Conservation (phyloP, 2,888 invertebrate species). For the Luperina testacea region DNA sequence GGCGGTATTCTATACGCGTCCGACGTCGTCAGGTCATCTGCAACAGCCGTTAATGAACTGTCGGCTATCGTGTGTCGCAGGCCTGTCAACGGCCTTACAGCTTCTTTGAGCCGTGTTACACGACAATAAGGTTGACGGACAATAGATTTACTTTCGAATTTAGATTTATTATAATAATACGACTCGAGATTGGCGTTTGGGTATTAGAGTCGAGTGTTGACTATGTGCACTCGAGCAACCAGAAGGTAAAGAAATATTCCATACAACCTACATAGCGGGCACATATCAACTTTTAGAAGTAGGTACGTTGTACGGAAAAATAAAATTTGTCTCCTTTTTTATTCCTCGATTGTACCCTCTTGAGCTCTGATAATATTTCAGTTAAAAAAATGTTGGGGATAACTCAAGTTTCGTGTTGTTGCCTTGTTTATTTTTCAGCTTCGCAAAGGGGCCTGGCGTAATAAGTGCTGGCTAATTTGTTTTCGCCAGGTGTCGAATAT, state of each 20-base stretch:
- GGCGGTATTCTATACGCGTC: slow-evolving; percentile 23
- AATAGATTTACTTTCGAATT: neutral
- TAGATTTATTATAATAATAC: slow-evolving; percentile 1
- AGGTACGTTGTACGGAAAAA: neutral
- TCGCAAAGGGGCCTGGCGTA: neutral
- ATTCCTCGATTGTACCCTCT: neutral
- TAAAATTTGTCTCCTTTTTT: neutral
- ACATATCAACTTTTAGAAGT: neutral
- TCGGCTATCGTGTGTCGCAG: slow-evolving; percentile 57
- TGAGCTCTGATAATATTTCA: neutral
- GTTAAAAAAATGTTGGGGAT: neutral
- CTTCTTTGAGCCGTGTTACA: slow-evolving; percentile 12
- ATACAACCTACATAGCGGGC: neutral
- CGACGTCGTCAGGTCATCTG: slow-evolving; percentile 60
- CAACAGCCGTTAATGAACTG: slow-evolving; percentile 67
- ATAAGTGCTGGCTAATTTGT: slow-evolving; percentile 34
- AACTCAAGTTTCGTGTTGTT: neutral
- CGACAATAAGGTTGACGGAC: slow-evolving; percentile 29
- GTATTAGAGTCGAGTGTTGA: neutral
- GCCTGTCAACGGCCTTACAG: slow-evolving; percentile 40
- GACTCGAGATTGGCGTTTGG: neutral
- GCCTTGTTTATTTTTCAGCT: slow-evolving; percentile 14
- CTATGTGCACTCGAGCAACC: neutral
- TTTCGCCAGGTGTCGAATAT: slow-evolving; percentile 41
- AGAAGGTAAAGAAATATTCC: neutral